phyloP scores from a whole-genome alignment of 2,888 invertebrate genomes.

The Cenopis cana region DNA sequence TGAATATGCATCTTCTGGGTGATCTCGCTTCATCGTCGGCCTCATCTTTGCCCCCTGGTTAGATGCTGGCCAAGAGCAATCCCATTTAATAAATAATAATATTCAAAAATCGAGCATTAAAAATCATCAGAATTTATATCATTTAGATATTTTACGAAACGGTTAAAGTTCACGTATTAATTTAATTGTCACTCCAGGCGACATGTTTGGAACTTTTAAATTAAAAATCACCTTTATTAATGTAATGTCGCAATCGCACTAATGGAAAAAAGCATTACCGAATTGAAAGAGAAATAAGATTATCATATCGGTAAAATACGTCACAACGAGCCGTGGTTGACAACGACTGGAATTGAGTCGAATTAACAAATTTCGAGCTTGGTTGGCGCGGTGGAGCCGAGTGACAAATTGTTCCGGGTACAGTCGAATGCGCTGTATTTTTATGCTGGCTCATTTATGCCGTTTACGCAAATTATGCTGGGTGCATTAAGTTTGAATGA shows the following conservation, averaged over 20 bases:
- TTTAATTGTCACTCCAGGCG: too few relatives aligned
- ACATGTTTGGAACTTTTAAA: too few relatives aligned
- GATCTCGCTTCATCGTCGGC: too few relatives aligned
- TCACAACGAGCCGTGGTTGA: slow-evolving; percentile 30
- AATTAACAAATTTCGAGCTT: slow-evolving; percentile 39
- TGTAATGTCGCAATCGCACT: slow-evolving; percentile 21
- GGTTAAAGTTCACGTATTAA: too few relatives aligned
- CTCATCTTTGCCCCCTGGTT: too few relatives aligned
- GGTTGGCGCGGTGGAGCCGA: slow-evolving; percentile 23
- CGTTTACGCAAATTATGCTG: slow-evolving; percentile 18
- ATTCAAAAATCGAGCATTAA: too few relatives aligned
- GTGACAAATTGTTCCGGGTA: slow-evolving; percentile 21
- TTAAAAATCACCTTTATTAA: not conserved
- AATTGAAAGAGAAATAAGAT: slow-evolving; percentile 37
- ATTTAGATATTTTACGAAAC: too few relatives aligned
- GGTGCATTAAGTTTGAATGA: slow-evolving; percentile 10
- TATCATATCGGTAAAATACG: slow-evolving; percentile 39
- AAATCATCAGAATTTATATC: too few relatives aligned
- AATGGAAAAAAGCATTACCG: slow-evolving; percentile 35
- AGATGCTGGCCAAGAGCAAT: too few relatives aligned
- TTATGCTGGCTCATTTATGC: slow-evolving; percentile 26
- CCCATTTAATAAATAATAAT: too few relatives aligned
- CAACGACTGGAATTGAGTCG: slow-evolving; percentile 26
- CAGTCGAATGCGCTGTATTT: slow-evolving; percentile 26
- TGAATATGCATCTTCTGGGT: too few relatives aligned